Percentiles rank a stretch among this genome's conserved stretches.
These are phyloP conservation scores for Polydrusus pterygomalis DNA, from an alignment of 2,888 invertebrate genomes.

Conservation along the genomic window DNA sequence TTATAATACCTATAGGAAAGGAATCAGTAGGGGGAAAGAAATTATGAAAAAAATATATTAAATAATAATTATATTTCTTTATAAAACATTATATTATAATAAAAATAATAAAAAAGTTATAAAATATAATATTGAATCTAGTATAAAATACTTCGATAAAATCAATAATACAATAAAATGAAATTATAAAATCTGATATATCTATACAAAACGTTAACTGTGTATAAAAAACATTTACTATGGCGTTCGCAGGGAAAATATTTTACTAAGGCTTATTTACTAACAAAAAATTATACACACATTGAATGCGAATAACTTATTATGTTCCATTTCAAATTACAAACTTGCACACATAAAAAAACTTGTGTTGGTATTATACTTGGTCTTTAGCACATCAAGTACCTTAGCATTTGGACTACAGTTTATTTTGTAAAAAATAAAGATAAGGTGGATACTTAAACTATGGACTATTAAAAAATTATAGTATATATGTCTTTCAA, in stretches of 20 bases:
- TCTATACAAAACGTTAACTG: conserved; percentile 71
- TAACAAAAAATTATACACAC: not conserved
- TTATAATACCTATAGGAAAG: too few species aligned
- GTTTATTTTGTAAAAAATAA: conserved; percentile 12
- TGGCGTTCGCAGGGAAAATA: conserved; percentile 61
- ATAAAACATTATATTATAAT: conserved; percentile 59
- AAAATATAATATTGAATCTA: conserved; percentile 71
- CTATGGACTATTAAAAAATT: conserved; percentile 16
- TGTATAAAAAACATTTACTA: conserved; percentile 66
- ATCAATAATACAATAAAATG: conserved; percentile 70
- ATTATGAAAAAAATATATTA: conserved; percentile 33
- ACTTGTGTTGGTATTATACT: not conserved
- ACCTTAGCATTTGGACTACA: conserved; percentile 2
- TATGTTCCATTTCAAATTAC: not conserved
- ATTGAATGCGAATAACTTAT: too few species aligned
- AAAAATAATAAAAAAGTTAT: conserved; percentile 71
- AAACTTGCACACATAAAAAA: not conserved
- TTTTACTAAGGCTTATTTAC: conserved; percentile 8
- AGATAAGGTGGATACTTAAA: conserved; percentile 2
- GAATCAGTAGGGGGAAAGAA: not conserved
- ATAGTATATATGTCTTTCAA: conserved; percentile 30
- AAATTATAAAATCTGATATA: conserved; percentile 71
- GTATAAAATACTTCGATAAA: conserved; percentile 71
- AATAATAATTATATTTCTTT: conserved; percentile 53
- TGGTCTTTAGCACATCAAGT: not conserved